Evolutionary conservation across 2,113 vertebrate species (phyloP).

Genomic region (Centrocercus urophasianus): DNA sequence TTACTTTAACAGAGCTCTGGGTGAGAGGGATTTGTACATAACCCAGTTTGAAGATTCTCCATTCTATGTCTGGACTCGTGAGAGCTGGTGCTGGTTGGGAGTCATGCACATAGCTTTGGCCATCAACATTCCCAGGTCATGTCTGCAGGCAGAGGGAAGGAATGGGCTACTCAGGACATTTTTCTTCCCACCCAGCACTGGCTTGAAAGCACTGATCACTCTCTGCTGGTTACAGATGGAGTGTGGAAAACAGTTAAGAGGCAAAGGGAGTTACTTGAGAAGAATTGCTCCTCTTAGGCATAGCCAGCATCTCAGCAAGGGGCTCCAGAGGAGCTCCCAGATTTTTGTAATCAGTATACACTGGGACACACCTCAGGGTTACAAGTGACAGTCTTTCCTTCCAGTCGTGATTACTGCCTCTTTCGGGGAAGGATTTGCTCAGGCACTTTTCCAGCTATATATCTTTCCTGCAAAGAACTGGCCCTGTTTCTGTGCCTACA

Average conservation of each 20-base stretch:
- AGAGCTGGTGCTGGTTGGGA: background rate
- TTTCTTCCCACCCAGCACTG: background rate
- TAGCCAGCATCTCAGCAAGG: accelerated
- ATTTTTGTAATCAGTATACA: background rate
- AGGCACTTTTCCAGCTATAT: accelerated
- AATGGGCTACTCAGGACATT: background rate
- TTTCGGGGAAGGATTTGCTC: background rate
- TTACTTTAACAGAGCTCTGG: background rate
- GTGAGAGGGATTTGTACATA: background rate
- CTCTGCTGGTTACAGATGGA: background rate
- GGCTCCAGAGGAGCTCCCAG: background rate
- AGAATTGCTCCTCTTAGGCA: background rate
- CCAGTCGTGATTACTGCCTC: background rate
- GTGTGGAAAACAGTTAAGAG: background rate
- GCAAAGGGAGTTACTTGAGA: background rate
- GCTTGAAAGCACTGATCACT: background rate
- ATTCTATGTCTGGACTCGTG: background rate
- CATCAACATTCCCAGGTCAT: background rate
- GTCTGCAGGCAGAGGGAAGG: background rate
- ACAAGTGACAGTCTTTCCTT: background rate
- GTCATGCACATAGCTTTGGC: accelerated
- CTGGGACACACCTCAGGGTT: accelerated
- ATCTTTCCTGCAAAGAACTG: background rate
- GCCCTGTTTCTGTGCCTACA: accelerated
- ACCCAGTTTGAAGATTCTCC: background rate